A percentile compares a stretch with the other conserved stretches of the same genome.
phyloP scores from a whole-genome alignment of 2,888 invertebrate genomes.

The Lycocerus yunnanus region DNA sequence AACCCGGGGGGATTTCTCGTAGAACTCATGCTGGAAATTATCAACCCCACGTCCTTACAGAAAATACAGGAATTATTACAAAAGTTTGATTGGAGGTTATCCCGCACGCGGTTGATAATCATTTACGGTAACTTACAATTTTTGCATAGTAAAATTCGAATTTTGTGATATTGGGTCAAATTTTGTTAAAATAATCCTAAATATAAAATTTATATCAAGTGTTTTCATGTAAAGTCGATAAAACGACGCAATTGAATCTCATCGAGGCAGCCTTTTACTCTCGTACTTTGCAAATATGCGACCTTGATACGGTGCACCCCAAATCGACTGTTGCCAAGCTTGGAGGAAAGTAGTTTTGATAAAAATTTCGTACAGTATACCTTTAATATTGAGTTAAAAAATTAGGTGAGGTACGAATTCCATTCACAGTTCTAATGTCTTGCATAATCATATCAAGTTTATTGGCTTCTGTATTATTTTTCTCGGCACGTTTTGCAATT shows the following conservation, averaged over 20 bases:
- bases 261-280: conserved; percentile 18
- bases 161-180: not conserved
- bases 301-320: conserved; percentile 43
- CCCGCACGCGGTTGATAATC: too few relatives aligned
- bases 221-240: not conserved
- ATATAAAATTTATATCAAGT: not conserved
- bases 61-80: too few relatives aligned
- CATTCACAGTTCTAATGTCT: conserved; percentile 1
- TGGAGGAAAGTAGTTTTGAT: conserved; percentile 51
- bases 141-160: too few relatives aligned
- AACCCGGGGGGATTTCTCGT: too few relatives aligned
- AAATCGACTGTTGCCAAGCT: conserved; percentile 52
- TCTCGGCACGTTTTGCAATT: not conserved
- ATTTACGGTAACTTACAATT: too few relatives aligned
- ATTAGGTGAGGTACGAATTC: conserved; percentile 14
- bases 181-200: not conserved
- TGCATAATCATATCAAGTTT: not conserved
- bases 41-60: too few relatives aligned
- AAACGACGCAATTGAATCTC: not conserved
- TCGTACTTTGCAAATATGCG: conserved; percentile 50
- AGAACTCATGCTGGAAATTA: too few relatives aligned
- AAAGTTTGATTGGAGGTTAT: too few relatives aligned
- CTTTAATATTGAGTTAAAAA: conserved; percentile 8
- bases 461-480: not conserved
- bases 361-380: conserved; percentile 6